Percentiles rank a stretch among this genome's conserved stretches.
phyloP scores from a whole-genome alignment of 2,113 vertebrate species.

The Ciconia maguari region DNA sequence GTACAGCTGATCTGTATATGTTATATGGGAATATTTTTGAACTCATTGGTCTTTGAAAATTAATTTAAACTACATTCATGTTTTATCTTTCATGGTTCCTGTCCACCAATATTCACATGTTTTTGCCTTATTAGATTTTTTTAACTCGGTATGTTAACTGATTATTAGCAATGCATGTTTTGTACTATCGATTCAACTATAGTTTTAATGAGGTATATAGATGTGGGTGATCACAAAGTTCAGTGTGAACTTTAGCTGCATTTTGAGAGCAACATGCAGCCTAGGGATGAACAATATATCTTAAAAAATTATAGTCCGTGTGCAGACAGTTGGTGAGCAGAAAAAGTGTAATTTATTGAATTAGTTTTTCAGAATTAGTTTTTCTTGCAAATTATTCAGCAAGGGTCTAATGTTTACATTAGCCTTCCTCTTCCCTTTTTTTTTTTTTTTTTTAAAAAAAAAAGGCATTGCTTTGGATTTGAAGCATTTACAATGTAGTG shows the following conservation, averaged over 20 bases:
- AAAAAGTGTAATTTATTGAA: background rate
- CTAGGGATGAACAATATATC: background rate
- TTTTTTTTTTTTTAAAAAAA: background rate
- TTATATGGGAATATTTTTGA: background rate
- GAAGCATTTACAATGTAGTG: background rate
- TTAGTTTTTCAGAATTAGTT: background rate
- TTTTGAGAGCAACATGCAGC: background rate
- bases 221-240: background rate
- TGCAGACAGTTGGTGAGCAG: background rate
- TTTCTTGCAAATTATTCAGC: background rate
- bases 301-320: background rate
- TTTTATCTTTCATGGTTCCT: background rate
- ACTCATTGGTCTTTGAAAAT: background rate
- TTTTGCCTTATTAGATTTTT: background rate
- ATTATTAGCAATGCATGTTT: background rate
- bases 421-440: background rate
- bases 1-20: background rate
- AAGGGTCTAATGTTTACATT: background rate
- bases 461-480: background rate
- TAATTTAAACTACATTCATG: background rate
- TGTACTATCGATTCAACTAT: background rate
- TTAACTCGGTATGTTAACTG: background rate
- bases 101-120: background rate
- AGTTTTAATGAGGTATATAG: background rate
- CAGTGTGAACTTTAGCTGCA: background rate